Evolutionary conservation across 2,797 vertebrate species (phyloP).

Genomic region (Geotria australis): DNA sequence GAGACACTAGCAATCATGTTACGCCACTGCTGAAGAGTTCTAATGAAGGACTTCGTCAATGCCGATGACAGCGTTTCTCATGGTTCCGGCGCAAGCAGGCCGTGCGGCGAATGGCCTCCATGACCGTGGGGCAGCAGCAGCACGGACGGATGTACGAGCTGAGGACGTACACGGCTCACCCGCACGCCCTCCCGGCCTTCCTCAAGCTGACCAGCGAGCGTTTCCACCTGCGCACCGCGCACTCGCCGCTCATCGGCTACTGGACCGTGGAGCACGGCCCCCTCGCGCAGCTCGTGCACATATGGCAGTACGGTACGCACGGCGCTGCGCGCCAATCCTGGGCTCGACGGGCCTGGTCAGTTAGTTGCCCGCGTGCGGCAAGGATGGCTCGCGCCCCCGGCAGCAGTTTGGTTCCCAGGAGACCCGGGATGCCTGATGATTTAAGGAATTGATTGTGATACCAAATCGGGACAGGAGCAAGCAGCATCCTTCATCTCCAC

Average conservation of each 20-base stretch:
- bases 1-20: too few relatives aligned
- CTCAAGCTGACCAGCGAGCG: conserved; percentile 25
- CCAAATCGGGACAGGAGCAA: too few relatives aligned
- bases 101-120: too few relatives aligned
- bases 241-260: conserved; percentile 45
- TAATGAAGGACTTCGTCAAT: too few relatives aligned
- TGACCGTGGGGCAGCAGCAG: conserved; percentile 13
- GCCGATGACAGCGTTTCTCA: too few relatives aligned
- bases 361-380: too few relatives aligned
- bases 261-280: conserved; percentile 51
- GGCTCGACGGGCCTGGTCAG: not conserved
- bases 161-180: conserved; percentile 35
- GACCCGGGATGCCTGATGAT: too few relatives aligned
- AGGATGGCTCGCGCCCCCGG: too few relatives aligned
- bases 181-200: conserved; percentile 34
- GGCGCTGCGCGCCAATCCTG: not conserved
- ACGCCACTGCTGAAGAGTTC: too few relatives aligned
- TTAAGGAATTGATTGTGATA: too few relatives aligned
- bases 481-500: too few relatives aligned
- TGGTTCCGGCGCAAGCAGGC: too few relatives aligned
- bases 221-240: conserved; percentile 30
- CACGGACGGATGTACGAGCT: conserved; percentile 42
- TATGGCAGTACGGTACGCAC: conserved; percentile 70
- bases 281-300: conserved; percentile 43
- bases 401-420: not conserved